Conservation (phyloP, 2,113 vertebrate species). For the Syngnathus scovelli region DNA sequence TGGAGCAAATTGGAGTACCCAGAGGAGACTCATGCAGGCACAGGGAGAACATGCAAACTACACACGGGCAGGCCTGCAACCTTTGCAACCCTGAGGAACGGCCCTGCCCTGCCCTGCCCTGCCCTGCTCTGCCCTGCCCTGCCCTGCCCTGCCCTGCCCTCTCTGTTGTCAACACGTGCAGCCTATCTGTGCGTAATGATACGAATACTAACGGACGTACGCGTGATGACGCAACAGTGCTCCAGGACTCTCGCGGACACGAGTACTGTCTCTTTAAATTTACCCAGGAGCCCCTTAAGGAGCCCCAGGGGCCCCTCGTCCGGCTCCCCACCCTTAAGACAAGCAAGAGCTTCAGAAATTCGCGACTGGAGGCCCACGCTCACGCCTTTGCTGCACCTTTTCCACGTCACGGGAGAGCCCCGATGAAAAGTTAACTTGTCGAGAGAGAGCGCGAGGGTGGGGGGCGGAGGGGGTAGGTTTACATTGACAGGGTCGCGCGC, state of each 20-base stretch:
- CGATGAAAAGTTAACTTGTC: slow-evolving; percentile 72
- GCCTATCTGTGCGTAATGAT: neutral
- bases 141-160: too few species aligned
- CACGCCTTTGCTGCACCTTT: neutral
- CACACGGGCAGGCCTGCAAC: too few species aligned
- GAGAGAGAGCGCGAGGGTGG: neutral
- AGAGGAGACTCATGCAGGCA: too few species aligned
- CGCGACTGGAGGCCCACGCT: slow-evolving; percentile 65
- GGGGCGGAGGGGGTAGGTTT: too few species aligned
- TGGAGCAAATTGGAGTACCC: too few species aligned
- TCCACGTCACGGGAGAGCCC: slow-evolving; percentile 2
- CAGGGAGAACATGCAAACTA: neutral
- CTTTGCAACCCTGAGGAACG: too few species aligned
- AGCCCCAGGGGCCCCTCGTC: slow-evolving; percentile 93
- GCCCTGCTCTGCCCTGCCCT: too few species aligned
- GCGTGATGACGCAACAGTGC: neutral
- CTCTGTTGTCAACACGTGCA: too few species aligned
- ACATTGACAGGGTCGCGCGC: neutral
- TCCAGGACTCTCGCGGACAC: slow-evolving; percentile 61
- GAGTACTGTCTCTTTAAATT: slow-evolving; percentile 94
- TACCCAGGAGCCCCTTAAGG: slow-evolving; percentile 97
- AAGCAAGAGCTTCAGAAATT: slow-evolving; percentile 75
- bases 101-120: too few species aligned
- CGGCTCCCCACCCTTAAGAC: slow-evolving; percentile 87
- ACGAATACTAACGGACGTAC: neutral